These are phyloP conservation scores for Mionectes macconnelli DNA, from an alignment of 2,113 vertebrate genomes.

Conservation along the genomic window DNA sequence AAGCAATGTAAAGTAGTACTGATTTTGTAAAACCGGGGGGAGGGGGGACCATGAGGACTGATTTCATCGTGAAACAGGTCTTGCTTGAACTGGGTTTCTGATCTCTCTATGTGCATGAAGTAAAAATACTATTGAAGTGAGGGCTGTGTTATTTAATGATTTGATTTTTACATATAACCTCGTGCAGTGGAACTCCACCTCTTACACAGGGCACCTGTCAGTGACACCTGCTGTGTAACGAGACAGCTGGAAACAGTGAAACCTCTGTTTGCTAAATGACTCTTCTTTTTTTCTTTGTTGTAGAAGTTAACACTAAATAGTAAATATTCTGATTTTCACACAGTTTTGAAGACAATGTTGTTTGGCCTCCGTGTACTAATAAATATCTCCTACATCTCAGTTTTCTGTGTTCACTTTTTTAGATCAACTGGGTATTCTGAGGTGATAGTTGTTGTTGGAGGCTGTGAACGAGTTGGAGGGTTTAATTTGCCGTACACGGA, in stretches of 20 bases:
- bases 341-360: not conserved
- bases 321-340: not conserved
- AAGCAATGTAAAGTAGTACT: not conserved
- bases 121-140: not conserved
- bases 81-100: not conserved
- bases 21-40: not conserved
- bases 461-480: constrained; percentile 93
- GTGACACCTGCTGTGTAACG: not conserved
- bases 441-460: constrained; percentile 97
- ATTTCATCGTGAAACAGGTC: not conserved
- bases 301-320: not conserved
- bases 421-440: constrained; percentile 97
- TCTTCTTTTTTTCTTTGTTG: not conserved
- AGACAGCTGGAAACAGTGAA: not conserved
- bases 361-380: not conserved
- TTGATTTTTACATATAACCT: not conserved
- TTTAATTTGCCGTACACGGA: constrained; percentile 98
- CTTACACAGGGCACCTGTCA: not conserved
- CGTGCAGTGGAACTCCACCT: not conserved
- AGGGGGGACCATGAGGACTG: rapidly evolving
- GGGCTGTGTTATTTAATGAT: not conserved
- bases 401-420: constrained; percentile 20
- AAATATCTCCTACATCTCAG: not conserved
- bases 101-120: not conserved
- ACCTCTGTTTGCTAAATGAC: not conserved